Conservation (phyloP, 2,888 invertebrate genomes). For the Emesis furor region DNA sequence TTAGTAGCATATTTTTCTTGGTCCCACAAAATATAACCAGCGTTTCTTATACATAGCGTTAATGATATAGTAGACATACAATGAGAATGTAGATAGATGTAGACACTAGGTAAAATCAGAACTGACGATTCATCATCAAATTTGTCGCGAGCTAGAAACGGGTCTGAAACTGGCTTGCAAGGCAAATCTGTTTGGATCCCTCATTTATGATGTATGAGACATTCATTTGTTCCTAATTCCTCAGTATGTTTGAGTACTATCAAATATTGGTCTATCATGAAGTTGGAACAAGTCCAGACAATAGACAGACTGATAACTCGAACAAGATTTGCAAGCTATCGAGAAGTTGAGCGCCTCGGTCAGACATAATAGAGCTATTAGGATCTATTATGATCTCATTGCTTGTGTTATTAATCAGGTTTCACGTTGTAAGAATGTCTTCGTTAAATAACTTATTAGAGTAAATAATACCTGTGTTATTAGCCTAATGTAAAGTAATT, state of each 20-base stretch:
- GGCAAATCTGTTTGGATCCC: no score
- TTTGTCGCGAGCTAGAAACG: no score
- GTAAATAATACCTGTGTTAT: neutral
- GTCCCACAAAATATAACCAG: no score
- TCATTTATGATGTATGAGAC: constrained; percentile 56
- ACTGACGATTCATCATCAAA: no score
- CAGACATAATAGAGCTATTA: constrained; percentile 48
- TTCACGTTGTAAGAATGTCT: neutral
- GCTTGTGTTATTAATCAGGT: constrained; percentile 10
- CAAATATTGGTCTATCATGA: constrained; percentile 68
- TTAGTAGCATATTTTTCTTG: no score
- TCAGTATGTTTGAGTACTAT: constrained; percentile 64
- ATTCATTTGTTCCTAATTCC: constrained; percentile 41
- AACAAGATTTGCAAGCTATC: constrained; percentile 63
- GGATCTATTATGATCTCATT: constrained; percentile 10
- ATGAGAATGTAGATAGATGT: no score
- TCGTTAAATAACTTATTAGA: neutral
- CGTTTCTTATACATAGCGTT: no score
- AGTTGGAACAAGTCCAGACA: constrained; percentile 71
- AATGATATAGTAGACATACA: no score
- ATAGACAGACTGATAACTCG: constrained; percentile 58
- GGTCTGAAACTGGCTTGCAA: no score
- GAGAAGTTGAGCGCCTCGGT: constrained; percentile 53
- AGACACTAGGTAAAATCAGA: no score
- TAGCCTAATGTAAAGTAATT: no score